Percentiles rank a stretch among this genome's conserved stretches.
phyloP scores from a whole-genome alignment of 2,113 vertebrate species.

The Equus quagga region DNA sequence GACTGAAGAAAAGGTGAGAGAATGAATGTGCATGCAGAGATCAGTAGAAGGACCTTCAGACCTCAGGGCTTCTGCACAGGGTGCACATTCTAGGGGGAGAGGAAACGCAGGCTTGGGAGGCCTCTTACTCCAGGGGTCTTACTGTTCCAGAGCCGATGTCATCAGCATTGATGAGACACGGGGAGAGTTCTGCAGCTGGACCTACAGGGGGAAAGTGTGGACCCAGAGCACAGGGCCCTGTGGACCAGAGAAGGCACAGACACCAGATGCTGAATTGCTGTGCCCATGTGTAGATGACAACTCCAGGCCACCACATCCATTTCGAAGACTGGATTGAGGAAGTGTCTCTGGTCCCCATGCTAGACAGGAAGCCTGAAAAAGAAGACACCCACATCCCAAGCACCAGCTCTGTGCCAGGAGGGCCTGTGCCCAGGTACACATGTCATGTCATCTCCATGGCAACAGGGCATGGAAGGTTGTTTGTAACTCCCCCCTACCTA shows the following conservation, averaged over 20 bases:
- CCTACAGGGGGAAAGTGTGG: not conserved
- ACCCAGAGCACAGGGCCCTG: fast-evolving
- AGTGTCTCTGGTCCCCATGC: too few species aligned
- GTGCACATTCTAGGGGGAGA: not conserved
- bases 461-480: too few species aligned
- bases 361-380: not conserved
- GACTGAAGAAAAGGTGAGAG: too few species aligned
- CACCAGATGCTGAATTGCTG: not conserved
- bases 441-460: not conserved
- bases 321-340: not conserved
- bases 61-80: too few species aligned
- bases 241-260: not conserved
- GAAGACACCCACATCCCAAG: not conserved
- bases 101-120: not conserved
- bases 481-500: not conserved
- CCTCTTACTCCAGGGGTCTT: not conserved
- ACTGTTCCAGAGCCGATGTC: not conserved
- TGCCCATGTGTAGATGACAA: fast-evolving
- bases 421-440: too few species aligned
- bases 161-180: not conserved
- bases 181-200: not conserved
- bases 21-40: fast-evolving
- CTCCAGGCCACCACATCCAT: too few species aligned
- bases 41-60: too few species aligned
- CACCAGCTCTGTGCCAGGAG: not conserved